Base-by-base conservation (phyloP, 2,888 invertebrate species). In the Gandaritis pyraliata region DNA sequence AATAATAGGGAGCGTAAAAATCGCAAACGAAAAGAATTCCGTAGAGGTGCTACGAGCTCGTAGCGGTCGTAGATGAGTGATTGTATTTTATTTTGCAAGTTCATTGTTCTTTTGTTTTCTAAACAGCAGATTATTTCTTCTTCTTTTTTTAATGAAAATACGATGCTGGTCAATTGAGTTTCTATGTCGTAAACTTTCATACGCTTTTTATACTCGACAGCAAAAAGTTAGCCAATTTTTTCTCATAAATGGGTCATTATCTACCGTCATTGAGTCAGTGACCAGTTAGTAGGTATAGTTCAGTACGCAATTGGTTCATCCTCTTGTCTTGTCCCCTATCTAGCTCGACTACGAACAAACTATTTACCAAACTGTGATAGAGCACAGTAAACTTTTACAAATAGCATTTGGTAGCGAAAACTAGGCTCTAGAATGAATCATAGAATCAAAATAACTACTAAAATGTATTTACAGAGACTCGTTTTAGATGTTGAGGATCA, bases 271-370 rank as follows among this genome's bases (percentile, higher is more conserved):
- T 88, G 86, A 88, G 88, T 88, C 88, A 86, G 85, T 88, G 88
- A 85, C 87, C 89, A 89, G 80, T 85, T 87, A 82, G 71, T 65
- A 58, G 55, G 47, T 59, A 59, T 86, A 82, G 72, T 68, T 69
- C 61, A 70, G 66, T 66, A 65, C 72, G 74, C 89, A 90, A 91
- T 91, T 90, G 90, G 78, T 70, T 77, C 86, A 88, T 91, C 91
- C 90, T 90, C 83, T 75, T 56, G 76, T 83, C 83, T 86, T 82
- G 83, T 71, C 87, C 83, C 83, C 75, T 73, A 68, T 65, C 69
- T 58, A 58, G 58, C 59, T 1, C 43, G 10, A 43, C 43, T 43
- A 16, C 13, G 15, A 41, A 41, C 16, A 59, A 58, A 64, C 53
- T 59, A 49, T 58, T 43, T 4, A 30, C 11, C 23, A 36, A 56